These are phyloP conservation scores for Acleris emargana DNA, from an alignment of 2,888 invertebrate genomes.

Conservation along the genomic window DNA sequence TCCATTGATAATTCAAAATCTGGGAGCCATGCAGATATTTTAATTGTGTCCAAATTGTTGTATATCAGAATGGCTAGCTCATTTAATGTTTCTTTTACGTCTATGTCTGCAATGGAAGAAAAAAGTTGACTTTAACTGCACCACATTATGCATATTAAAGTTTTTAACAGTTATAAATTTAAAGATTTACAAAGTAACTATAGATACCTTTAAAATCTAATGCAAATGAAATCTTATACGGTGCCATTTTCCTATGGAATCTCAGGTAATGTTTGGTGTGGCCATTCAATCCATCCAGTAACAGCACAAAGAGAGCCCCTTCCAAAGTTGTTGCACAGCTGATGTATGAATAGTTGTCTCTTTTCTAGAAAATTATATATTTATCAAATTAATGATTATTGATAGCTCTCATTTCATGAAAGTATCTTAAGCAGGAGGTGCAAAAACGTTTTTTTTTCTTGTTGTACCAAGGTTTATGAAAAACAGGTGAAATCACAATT, in stretches of 20 bases:
- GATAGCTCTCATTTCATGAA: no score
- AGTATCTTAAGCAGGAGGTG: no score
- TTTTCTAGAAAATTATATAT: constrained; percentile 41
- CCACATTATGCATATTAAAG: neutral
- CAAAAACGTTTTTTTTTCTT: no score
- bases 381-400: no score
- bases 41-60: constrained; percentile 53
- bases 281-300: constrained; percentile 84
- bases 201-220: constrained; percentile 67
- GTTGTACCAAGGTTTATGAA: no score
- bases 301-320: constrained; percentile 77
- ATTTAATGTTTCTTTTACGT: constrained; percentile 47
- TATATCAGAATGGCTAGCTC: constrained; percentile 60
- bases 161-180: neutral
- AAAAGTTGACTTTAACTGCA: neutral
- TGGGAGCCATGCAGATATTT: constrained; percentile 64
- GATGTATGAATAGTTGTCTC: constrained; percentile 52
- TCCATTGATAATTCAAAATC: constrained; percentile 56
- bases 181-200: constrained; percentile 31
- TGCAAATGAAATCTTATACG: constrained; percentile 89
- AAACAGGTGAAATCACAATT: no score
- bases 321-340: constrained; percentile 78
- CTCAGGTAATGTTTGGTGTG: constrained; percentile 79
- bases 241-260: constrained; percentile 88
- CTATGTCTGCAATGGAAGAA: constrained; percentile 48